These are phyloP conservation scores for Numenius phaeopus DNA, from an alignment of 2,797 vertebrate species.

Conservation along the genomic window DNA sequence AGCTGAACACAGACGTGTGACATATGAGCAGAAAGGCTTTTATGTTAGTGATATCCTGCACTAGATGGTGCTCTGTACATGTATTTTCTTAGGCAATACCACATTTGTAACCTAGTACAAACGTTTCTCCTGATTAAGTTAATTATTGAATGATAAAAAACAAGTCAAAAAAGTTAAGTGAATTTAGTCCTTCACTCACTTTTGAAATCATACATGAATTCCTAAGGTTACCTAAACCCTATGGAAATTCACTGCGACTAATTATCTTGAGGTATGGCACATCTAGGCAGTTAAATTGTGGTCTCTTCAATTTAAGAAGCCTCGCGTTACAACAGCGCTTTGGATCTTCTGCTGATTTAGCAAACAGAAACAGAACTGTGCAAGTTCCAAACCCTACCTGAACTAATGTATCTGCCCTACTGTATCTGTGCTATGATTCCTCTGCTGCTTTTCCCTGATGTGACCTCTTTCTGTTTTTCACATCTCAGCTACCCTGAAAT, in stretches of 20 bases:
- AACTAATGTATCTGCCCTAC: not conserved
- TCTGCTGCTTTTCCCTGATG: not conserved
- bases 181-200: not conserved
- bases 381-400: not conserved
- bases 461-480: not conserved
- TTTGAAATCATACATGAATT: not conserved
- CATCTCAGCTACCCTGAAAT: not conserved
- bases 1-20: not conserved
- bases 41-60: not conserved
- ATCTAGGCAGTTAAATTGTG: not conserved
- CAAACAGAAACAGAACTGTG: not conserved
- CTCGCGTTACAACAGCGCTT: not conserved
- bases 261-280: not conserved
- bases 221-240: not conserved
- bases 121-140: not conserved
- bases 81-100: not conserved
- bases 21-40: not conserved
- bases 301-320: not conserved
- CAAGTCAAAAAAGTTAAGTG: not conserved
- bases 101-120: not conserved
- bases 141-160: not conserved
- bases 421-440: not conserved
- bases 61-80: conserved; percentile 50
- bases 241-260: not conserved
- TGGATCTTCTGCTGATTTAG: not conserved